These are phyloP conservation scores for Anastrepha obliqua DNA, from an alignment of 1,140 invertebrate genomes.

Conservation along the genomic window DNA sequence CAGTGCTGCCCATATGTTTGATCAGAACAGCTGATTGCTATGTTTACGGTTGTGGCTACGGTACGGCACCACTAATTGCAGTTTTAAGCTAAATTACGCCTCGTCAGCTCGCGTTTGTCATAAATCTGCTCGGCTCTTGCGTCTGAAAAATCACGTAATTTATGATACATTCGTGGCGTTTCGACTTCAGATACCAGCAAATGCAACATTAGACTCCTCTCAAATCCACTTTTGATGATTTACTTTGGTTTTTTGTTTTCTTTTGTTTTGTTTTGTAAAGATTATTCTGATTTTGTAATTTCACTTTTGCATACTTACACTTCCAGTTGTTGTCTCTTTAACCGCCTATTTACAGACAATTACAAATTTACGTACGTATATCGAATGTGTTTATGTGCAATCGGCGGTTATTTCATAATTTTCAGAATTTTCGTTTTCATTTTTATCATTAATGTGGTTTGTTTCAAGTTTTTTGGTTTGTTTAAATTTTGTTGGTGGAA, in stretches of 20 bases:
- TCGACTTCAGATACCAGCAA: no score
- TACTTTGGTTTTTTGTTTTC: background rate
- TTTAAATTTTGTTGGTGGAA: constrained; percentile 40
- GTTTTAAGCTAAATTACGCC: no score
- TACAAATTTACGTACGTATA: constrained; percentile 50
- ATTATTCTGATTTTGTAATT: constrained; percentile 4
- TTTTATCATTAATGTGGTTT: constrained; percentile 18
- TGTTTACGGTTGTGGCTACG: no score
- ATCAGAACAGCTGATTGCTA: no score
- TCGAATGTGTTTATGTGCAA: constrained; percentile 41
- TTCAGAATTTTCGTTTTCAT: background rate
- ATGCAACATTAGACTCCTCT: background rate
- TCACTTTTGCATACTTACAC: constrained; percentile 73
- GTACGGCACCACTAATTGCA: no score
- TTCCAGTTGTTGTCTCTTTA: constrained; percentile 74
- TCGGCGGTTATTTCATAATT: constrained; percentile 45
- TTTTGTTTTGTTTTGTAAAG: constrained; percentile 2
- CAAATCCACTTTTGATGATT: constrained; percentile 40
- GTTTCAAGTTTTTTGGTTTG: background rate
- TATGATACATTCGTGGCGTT: no score
- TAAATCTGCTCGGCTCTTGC: no score
- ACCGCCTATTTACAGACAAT: constrained; percentile 68
- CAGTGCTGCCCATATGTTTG: no score
- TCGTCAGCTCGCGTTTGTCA: no score
- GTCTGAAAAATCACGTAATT: no score